A percentile compares a stretch with the other conserved stretches of the same genome.
phyloP scores from a whole-genome alignment of 2,113 vertebrate species.

The Takifugu bimaculatus region DNA sequence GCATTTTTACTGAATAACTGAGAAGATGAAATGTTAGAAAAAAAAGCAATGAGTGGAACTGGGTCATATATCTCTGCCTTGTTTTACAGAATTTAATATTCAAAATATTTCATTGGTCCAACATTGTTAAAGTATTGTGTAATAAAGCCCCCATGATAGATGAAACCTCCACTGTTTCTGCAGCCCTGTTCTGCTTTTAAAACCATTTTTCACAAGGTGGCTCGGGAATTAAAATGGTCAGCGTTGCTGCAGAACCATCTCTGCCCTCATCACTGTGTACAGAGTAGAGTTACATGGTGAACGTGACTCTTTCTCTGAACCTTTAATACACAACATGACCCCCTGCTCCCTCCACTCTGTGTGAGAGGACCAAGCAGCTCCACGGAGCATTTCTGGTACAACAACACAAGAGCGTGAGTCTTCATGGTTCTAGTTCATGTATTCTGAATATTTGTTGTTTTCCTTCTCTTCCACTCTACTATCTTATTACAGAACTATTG shows the following conservation, averaged over 20 bases:
- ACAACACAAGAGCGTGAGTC: too few relatives aligned
- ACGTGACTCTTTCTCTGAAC: constrained; percentile 62
- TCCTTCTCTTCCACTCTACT: too few relatives aligned
- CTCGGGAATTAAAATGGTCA: constrained; percentile 60
- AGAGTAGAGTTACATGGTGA: constrained; percentile 38
- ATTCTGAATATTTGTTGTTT: too few relatives aligned
- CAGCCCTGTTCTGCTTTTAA: constrained; percentile 48
- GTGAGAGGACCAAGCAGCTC: not conserved
- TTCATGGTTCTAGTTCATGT: too few relatives aligned
- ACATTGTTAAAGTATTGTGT: constrained; percentile 10
- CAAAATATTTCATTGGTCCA: constrained; percentile 48
- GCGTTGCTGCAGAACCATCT: constrained; percentile 28
- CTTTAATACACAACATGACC: constrained; percentile 51
- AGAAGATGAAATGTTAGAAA: too few relatives aligned
- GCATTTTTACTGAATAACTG: too few relatives aligned
- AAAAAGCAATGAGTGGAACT: too few relatives aligned
- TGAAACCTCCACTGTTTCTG: constrained; percentile 30
- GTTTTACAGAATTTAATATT: constrained; percentile 18
- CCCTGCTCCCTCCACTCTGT: constrained; percentile 25
- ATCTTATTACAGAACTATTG: too few relatives aligned
- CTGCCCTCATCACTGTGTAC: constrained; percentile 26
- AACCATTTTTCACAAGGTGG: constrained; percentile 45
- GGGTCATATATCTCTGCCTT: not conserved
- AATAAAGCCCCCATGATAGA: constrained; percentile 1
- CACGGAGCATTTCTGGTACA: too few relatives aligned